These are phyloP conservation scores for Pterophyllum scalare DNA, from an alignment of 2,113 vertebrate genomes.

Conservation along the genomic window DNA sequence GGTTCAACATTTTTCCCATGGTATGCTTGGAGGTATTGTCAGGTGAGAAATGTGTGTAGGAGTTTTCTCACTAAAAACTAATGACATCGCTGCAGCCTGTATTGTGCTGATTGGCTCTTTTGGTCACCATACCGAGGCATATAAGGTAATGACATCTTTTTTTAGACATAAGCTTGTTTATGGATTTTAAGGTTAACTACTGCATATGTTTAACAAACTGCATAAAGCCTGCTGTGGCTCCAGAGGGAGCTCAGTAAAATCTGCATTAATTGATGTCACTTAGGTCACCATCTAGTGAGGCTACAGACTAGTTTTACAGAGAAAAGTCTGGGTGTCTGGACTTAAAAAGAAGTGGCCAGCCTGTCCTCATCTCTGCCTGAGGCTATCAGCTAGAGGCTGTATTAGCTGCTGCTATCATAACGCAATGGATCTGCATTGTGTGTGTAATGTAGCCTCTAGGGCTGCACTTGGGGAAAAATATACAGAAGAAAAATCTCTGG, in stretches of 20 bases:
- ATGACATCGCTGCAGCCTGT: slow-evolving; percentile 12
- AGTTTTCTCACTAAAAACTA: slow-evolving; percentile 13
- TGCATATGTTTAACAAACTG: slow-evolving; percentile 7
- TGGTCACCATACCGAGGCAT: background rate
- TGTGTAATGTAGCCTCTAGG: background rate
- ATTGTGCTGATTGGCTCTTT: slow-evolving; percentile 8
- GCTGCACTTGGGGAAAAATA: background rate
- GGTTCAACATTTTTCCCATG: background rate
- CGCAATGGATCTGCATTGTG: background rate
- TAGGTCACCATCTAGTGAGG: background rate
- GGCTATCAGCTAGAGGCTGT: slow-evolving; percentile 1
- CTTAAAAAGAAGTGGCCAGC: slow-evolving; percentile 1
- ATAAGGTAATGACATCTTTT: background rate
- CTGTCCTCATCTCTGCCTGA: background rate
- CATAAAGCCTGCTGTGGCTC: background rate
- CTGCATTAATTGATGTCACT: slow-evolving; percentile 10
- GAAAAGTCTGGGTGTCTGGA: background rate
- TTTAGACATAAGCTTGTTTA: background rate
- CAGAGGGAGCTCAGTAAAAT: background rate
- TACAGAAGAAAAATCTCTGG: background rate
- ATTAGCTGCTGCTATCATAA: slow-evolving; percentile 9
- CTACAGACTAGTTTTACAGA: slow-evolving; percentile 7
- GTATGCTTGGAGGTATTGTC: slow-evolving; percentile 17
- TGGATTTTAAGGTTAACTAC: slow-evolving; percentile 4
- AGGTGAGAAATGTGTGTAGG: slow-evolving; percentile 15